Percentiles rank a stretch among this genome's conserved stretches.
Conservation (phyloP, 1,140 invertebrate genomes). For the Portunus trituberculatus region DNA sequence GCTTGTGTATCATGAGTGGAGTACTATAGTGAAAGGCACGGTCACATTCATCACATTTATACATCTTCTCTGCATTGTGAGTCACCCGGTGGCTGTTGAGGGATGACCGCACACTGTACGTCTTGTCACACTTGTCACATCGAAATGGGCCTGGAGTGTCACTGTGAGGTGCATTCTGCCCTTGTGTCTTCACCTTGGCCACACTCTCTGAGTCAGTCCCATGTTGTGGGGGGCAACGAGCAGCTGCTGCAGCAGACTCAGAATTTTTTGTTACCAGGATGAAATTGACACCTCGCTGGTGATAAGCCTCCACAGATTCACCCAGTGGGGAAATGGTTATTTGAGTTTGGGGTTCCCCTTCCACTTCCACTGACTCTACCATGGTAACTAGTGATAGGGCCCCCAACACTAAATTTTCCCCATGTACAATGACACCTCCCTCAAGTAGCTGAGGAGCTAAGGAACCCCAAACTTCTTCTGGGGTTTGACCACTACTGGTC, state of each 20-base stretch:
- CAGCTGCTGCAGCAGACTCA: slow-evolving; percentile 1
- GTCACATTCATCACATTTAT: slow-evolving; percentile 74
- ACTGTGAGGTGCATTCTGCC: slow-evolving; percentile 61
- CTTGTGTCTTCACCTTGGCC: neutral
- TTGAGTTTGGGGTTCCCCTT: slow-evolving; percentile 62
- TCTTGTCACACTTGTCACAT: slow-evolving; percentile 73
- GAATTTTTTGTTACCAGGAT: slow-evolving; percentile 48
- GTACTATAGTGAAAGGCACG: slow-evolving; percentile 71
- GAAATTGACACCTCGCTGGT: slow-evolving; percentile 50
- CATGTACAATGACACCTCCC: slow-evolving; percentile 43
- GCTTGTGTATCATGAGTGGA: slow-evolving; percentile 69
- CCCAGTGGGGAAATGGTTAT: slow-evolving; percentile 58
- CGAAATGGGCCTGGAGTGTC: slow-evolving; percentile 60
- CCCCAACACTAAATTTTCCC: slow-evolving; percentile 61
- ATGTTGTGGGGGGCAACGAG: neutral
- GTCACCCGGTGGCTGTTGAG: slow-evolving; percentile 70
- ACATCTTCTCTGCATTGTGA: slow-evolving; percentile 67
- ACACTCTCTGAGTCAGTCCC: too few species aligned
- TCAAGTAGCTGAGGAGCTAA: slow-evolving; percentile 62
- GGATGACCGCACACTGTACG: slow-evolving; percentile 70
- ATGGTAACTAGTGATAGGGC: slow-evolving; percentile 39
- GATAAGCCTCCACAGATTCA: slow-evolving; percentile 60
- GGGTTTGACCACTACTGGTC: neutral
- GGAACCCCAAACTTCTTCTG: slow-evolving; percentile 56
- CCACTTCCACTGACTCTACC: slow-evolving; percentile 57